phyloP scores from a whole-genome alignment of 1,140 invertebrate genomes.

The Papilio xuthus region DNA sequence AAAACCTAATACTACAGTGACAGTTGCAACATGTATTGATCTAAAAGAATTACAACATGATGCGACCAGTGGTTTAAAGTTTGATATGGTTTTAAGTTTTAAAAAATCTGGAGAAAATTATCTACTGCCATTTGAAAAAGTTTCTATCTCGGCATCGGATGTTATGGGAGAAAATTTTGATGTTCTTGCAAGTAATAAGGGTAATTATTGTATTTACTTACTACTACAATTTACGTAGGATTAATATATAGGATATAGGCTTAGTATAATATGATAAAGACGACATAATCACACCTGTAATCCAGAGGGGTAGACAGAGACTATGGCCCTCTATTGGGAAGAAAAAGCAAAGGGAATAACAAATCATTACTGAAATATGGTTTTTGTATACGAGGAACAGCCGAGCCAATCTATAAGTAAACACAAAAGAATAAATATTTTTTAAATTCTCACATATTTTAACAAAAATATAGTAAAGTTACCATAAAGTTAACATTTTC shows the following conservation, averaged over 20 bases:
- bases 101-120: conserved; percentile 49
- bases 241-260: too few species aligned
- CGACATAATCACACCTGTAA: background rate
- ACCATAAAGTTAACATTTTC: background rate
- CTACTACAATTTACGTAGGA: background rate
- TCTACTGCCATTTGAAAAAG: conserved; percentile 58
- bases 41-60: conserved; percentile 56
- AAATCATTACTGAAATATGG: too few species aligned
- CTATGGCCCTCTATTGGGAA: too few species aligned
- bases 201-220: conserved; percentile 41
- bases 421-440: too few species aligned
- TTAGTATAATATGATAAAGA: background rate
- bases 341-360: too few species aligned
- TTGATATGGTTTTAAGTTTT: conserved; percentile 58
- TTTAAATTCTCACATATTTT: too few species aligned
- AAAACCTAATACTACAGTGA: conserved; percentile 40
- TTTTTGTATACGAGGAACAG: too few species aligned
- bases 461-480: background rate
- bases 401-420: too few species aligned
- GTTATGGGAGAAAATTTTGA: conserved; percentile 59
- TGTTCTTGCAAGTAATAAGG: conserved; percentile 50
- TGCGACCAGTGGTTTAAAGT: conserved; percentile 51
- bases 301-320: background rate
- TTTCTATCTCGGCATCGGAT: conserved; percentile 54
- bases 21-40: conserved; percentile 52